Base-by-base conservation (phyloP, 2,113 vertebrate species). In the Siniperca knerii region DNA sequence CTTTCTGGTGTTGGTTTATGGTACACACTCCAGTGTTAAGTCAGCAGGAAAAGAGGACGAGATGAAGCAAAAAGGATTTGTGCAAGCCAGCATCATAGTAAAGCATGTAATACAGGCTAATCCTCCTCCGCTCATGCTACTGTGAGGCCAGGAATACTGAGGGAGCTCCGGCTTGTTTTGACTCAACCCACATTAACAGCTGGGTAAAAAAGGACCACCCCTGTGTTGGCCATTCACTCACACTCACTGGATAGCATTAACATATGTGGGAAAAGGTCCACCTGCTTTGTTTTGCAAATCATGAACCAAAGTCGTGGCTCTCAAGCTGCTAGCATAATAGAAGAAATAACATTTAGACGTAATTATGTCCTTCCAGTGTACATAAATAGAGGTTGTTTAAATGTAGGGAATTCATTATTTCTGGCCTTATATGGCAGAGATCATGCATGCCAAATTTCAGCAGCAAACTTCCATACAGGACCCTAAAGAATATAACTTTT, bases 61-160 rank as follows among this genome's bases (percentile, higher is more conserved):
- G 61, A 81, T 65, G 37, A 71, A 58, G 81, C 77, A 55, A 85
- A 82, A 84, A 81, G 77, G 87, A 90, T 85, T 91, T 90, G 61
- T 60, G 68, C 69, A 77, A 82, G 82, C 69, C 78, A 62, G 91
- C 80, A 75, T 88, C 85, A 77, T 57, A 85, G 77, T 74, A 84
- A 84, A 86, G 75, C 84, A 87, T 89, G 84, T 91, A 90, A 91
- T 87, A 82, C 79, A 75, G 50, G 72, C 74, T 92, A 89, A 93
- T 93, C 91, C 90, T 79, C 79, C 82, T 86, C 33, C 74, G 67
- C 79, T 86, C 86, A 48, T 44, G 79, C 71, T 44, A 54, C 82
- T 40, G 73, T 77, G 73, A 64, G 64, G 77, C 61, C 58, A 4
- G 65, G 37, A 79, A 86, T 66, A 87, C 60, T 33, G 68, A 82